These are phyloP conservation scores for Cotesia vestalis DNA, from an alignment of 1,140 invertebrate genomes.

Conservation along the genomic window DNA sequence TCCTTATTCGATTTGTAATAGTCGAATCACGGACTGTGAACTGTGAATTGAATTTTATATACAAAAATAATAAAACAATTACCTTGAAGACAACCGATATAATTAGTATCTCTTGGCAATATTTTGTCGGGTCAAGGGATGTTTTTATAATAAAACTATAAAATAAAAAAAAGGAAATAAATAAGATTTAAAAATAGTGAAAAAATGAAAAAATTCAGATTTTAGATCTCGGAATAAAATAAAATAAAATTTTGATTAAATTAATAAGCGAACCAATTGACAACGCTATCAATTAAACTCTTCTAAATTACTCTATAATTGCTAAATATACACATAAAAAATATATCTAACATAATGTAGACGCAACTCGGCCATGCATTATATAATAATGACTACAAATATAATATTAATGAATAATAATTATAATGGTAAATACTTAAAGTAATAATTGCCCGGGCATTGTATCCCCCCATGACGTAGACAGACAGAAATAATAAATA, in stretches of 20 bases:
- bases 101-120: slow-evolving; percentile 61
- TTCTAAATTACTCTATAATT: slow-evolving; percentile 27
- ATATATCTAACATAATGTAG: slow-evolving; percentile 22
- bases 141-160: slow-evolving; percentile 58
- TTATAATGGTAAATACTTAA: neutral
- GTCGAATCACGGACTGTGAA: slow-evolving; percentile 54
- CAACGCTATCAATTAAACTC: slow-evolving; percentile 39
- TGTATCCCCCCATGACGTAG: neutral
- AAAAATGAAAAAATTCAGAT: slow-evolving; percentile 14
- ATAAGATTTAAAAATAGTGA: slow-evolving; percentile 3
- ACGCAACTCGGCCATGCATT: slow-evolving; percentile 30
- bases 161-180: slow-evolving; percentile 37
- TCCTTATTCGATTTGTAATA: slow-evolving; percentile 42
- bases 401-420: too few species aligned
- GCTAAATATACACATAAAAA: slow-evolving; percentile 26
- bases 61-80: slow-evolving; percentile 41
- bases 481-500: neutral
- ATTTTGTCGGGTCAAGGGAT: slow-evolving; percentile 62
- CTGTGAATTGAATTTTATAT: slow-evolving; percentile 55
- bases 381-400: slow-evolving; percentile 4
- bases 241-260: slow-evolving; percentile 43
- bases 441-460: slow-evolving; percentile 10
- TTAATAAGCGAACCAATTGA: slow-evolving; percentile 43
- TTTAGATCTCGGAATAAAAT: slow-evolving; percentile 33
- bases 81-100: slow-evolving; percentile 49